Evolutionary conservation across 2,113 vertebrate genomes (phyloP).

Genomic region (Labeo catla): DNA sequence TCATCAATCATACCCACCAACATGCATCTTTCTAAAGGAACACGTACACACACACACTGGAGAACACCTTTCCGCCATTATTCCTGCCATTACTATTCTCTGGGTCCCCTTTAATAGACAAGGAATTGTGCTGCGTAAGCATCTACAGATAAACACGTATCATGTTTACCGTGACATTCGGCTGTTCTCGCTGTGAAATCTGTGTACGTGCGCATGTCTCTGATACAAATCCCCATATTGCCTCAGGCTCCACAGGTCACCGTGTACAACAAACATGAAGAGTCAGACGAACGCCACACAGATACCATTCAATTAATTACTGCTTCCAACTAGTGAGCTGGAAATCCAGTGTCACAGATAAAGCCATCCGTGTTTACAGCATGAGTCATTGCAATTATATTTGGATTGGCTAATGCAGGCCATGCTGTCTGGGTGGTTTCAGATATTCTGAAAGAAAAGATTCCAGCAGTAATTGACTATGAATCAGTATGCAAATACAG

Average conservation of each 20-base stretch:
- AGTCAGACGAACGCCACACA: constrained; percentile 28
- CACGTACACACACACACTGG: background rate
- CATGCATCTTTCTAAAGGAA: constrained; percentile 16
- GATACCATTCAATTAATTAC: constrained; percentile 28
- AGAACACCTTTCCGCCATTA: constrained; percentile 22
- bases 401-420: constrained; percentile 24
- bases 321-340: constrained; percentile 29
- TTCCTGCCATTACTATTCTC: constrained; percentile 46
- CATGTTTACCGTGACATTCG: constrained; percentile 45
- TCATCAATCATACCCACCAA: constrained; percentile 55
- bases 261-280: constrained; percentile 16
- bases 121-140: constrained; percentile 39
- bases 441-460: constrained; percentile 36
- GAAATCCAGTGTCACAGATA: constrained; percentile 33
- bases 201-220: constrained; percentile 47
- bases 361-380: constrained; percentile 41
- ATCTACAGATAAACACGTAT: constrained; percentile 51
- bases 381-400: constrained; percentile 34
- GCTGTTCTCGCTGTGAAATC: constrained; percentile 43
- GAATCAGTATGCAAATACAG: constrained; percentile 25
- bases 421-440: constrained; percentile 22
- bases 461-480: constrained; percentile 36
- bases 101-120: constrained; percentile 41
- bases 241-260: constrained; percentile 34
- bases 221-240: constrained; percentile 49